phyloP scores from a whole-genome alignment of 2,113 vertebrate genomes.

The Anguilla rostrata region DNA sequence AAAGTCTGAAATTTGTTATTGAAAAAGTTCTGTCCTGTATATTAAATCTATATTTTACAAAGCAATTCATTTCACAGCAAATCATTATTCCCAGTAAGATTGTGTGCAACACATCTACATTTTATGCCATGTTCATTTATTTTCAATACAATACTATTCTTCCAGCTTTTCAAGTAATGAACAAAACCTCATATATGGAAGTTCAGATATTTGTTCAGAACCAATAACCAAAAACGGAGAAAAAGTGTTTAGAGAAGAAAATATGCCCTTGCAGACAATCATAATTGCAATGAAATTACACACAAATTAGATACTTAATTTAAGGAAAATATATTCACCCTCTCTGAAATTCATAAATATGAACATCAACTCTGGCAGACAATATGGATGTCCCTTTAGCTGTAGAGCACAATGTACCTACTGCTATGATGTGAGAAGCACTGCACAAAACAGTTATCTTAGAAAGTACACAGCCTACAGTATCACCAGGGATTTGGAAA shows the following conservation, averaged over 20 bases:
- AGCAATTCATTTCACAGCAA: neutral
- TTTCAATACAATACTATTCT: neutral
- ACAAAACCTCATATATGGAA: neutral
- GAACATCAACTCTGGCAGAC: neutral
- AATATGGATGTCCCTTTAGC: neutral
- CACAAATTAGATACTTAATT: neutral
- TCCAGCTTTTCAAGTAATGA: neutral
- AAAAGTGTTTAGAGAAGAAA: neutral
- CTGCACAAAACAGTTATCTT: neutral
- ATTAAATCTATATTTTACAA: neutral
- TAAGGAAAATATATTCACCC: neutral
- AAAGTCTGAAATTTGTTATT: too few species aligned
- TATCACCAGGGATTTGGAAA: neutral
- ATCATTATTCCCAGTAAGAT: neutral
- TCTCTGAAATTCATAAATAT: neutral
- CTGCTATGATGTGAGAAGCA: neutral
- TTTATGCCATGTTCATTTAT: neutral
- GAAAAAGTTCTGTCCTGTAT: too few species aligned
- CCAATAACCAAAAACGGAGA: neutral
- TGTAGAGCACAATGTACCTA: neutral
- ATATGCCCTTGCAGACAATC: constrained; percentile 2
- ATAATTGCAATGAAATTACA: neutral
- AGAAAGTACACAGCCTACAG: neutral
- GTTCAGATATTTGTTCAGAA: neutral
- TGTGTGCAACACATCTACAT: neutral